These are phyloP conservation scores for Drosophila incognita DNA, from an alignment of 2,888 invertebrate genomes.

Conservation along the genomic window DNA sequence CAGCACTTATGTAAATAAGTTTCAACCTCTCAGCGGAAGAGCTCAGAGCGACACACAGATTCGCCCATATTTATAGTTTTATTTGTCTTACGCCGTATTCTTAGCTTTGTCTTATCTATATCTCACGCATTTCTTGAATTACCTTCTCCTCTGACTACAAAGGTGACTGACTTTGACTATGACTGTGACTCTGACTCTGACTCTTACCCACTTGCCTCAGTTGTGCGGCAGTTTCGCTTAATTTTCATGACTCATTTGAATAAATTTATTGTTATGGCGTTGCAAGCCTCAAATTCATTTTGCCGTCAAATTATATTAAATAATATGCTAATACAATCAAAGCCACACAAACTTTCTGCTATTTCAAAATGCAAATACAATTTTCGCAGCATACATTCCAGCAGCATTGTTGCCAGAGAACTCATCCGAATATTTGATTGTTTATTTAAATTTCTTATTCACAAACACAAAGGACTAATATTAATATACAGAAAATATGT, in stretches of 20 bases:
- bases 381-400: conserved; percentile 23
- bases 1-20: conserved; percentile 75
- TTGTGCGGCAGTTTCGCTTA: conserved; percentile 45
- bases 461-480: conserved; percentile 24
- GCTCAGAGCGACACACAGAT: conserved; percentile 5
- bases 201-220: conserved; percentile 10
- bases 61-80: conserved; percentile 73
- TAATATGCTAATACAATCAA: conserved; percentile 51
- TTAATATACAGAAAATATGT: conserved; percentile 31
- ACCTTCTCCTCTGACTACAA: conserved; percentile 3
- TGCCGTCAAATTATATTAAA: conserved; percentile 34
- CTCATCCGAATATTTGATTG: conserved; percentile 17
- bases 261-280: conserved; percentile 48
- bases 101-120: conserved; percentile 54
- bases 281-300: conserved; percentile 9
- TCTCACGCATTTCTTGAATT: conserved; percentile 51
- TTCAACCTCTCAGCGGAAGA: conserved; percentile 9
- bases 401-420: conserved; percentile 3
- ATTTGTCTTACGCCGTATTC: conserved; percentile 59
- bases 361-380: conserved; percentile 22
- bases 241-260: conserved; percentile 74
- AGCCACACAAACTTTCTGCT: conserved; percentile 6
- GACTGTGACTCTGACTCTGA: not conserved
- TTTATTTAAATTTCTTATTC: conserved; percentile 22
- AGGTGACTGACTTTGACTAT: not conserved